Evolutionary conservation across 2,113 vertebrate genomes (phyloP).

Genomic region (Pandion haliaetus): DNA sequence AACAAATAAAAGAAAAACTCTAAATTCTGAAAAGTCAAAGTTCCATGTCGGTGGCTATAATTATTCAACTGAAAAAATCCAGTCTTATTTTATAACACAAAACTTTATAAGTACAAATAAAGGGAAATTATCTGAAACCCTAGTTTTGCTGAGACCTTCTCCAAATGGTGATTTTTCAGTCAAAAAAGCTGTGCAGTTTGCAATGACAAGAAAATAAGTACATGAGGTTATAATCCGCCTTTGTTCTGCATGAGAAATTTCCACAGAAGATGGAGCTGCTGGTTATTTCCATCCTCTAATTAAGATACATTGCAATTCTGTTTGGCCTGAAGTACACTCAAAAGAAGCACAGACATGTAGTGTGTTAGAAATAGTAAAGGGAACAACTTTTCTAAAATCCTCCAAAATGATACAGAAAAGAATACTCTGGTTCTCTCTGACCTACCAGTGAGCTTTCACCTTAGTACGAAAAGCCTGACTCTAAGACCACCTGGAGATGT

Average conservation of each 20-base stretch:
- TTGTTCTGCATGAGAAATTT: not conserved
- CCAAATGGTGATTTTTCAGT: not conserved
- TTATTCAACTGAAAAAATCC: not conserved
- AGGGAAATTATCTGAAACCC: not conserved
- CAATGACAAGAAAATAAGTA: constrained; percentile 13
- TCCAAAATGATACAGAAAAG: not conserved
- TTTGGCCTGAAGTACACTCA: not conserved
- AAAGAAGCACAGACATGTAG: not conserved
- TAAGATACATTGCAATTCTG: constrained; percentile 9
- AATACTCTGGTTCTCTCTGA: not conserved
- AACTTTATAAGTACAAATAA: not conserved
- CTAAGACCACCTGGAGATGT: not conserved
- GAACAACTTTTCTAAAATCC: not conserved
- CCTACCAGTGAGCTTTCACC: not conserved
- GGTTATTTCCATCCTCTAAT: constrained; percentile 14
- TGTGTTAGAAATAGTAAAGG: not conserved
- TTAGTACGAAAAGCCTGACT: not conserved
- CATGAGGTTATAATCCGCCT: not conserved
- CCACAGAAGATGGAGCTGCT: not conserved
- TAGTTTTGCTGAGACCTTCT: not conserved
- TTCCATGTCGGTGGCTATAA: not conserved
- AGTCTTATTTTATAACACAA: not conserved
- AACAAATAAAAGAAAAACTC: not conserved
- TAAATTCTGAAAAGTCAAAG: not conserved
- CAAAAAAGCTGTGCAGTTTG: not conserved